Evolutionary conservation across 2,888 invertebrate genomes (phyloP), one percentile per base, ranked within the genome.

Genomic region (Melangyna quadrimaculata): DNA sequence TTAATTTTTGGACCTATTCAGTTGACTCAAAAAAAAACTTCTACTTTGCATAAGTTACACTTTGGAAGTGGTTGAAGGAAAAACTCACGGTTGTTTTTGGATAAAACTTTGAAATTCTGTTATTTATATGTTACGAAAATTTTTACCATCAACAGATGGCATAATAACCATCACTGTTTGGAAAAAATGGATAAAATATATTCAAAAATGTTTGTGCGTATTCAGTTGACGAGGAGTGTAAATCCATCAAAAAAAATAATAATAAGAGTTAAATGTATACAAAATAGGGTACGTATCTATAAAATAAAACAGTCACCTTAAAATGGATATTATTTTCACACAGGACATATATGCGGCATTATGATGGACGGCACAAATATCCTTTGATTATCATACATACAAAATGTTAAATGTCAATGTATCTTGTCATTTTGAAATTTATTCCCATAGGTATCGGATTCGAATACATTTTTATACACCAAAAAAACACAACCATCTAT

Each of bases 381-480:
- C 63, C 69, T 83, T 78, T 73, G 45, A 83, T 73, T 78, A 72
- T 78, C 73, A 57, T 22, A 61, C 22, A 40, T 55, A 22, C 10
- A 9, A 7, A 24, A 57, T 59, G 59, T 24, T 17, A 35, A 37
- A 35, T 37, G 59, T 59, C 59, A 59, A 37, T 43, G 63, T 29
- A 59, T 73, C 27, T 37, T 82, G 59, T 19, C 59, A 82, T 72
- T 82, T 67, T n/a, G 7, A 53, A 61, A 75, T 59, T 57, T 65
- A 75, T 71, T 37, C 19, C 57, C n/a, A n/a, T n/a, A n/a, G 72
- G 45, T 57, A 57, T 59, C 69, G 29, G 22, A 61, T 40, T 32
- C 22, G 17, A 51, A 29, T 24, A 51, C 67, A 35, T 51, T 67
- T 51, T 6, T 35, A 63, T n/a, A 29, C 10, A 55, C 1, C 5